These are phyloP conservation scores for Drosophila takahashii DNA, from an alignment of 1,140 invertebrate species.

Conservation along the genomic window DNA sequence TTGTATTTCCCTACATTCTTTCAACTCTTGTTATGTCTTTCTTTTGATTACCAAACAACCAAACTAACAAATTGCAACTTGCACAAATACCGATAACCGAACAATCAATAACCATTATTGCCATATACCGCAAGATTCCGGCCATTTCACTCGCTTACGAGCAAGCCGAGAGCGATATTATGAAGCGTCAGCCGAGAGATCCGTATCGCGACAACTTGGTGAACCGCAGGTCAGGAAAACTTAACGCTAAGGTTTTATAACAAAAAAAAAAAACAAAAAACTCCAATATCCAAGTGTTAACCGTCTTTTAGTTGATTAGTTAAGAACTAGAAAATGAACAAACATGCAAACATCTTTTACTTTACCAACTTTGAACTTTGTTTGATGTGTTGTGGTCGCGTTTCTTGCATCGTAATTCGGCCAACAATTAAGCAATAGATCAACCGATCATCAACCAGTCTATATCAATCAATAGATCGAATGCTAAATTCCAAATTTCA, in stretches of 20 bases:
- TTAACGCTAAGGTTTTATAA: slow-evolving; percentile 64
- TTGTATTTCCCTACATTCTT: slow-evolving; percentile 79
- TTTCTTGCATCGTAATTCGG: slow-evolving; percentile 46
- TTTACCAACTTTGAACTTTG: slow-evolving; percentile 60
- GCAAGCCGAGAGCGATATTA: slow-evolving; percentile 99
- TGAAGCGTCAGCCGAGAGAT: slow-evolving; percentile 99
- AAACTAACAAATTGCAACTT: slow-evolving; percentile 65
- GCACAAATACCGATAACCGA: slow-evolving; percentile 49
- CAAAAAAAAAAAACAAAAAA: slow-evolving; percentile 43
- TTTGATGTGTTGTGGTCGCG: slow-evolving; percentile 74
- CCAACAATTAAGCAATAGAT: slow-evolving; percentile 74
- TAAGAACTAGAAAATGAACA: slow-evolving; percentile 78
- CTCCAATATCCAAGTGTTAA: slow-evolving; percentile 65
- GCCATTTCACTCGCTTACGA: slow-evolving; percentile 99
- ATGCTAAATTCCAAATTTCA: slow-evolving; percentile 35
- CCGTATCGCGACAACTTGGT: slow-evolving; percentile 98
- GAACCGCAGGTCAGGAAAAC: slow-evolving; percentile 94
- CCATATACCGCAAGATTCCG: slow-evolving; percentile 91
- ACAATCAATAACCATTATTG: slow-evolving; percentile 57
- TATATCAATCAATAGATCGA: slow-evolving; percentile 16
- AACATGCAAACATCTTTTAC: slow-evolving; percentile 75
- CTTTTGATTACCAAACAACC: slow-evolving; percentile 71
- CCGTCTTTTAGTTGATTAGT: slow-evolving; percentile 76
- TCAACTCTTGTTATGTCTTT: slow-evolving; percentile 77
- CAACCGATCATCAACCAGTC: slow-evolving; percentile 23